These are phyloP conservation scores for Gallinago paraguaiae DNA, from an alignment of 2,113 vertebrate genomes.

Conservation along the genomic window DNA sequence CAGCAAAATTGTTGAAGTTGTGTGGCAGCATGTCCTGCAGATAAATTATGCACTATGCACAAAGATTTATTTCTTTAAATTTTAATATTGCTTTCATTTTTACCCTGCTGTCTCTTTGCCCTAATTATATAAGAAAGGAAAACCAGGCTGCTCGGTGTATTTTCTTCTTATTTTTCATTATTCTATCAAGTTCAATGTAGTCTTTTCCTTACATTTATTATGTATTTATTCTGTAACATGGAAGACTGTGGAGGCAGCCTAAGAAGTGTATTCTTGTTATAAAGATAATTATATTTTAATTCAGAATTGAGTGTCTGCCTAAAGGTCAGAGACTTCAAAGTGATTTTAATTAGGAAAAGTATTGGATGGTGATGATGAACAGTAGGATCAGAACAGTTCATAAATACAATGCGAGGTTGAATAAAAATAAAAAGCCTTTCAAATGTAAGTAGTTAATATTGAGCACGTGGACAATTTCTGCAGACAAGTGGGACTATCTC, in stretches of 20 bases:
- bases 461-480: neutral
- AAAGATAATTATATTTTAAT: slow-evolving; percentile 53
- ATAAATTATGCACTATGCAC: neutral
- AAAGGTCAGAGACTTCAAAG: slow-evolving; percentile 60
- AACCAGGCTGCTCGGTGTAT: neutral
- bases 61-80: neutral
- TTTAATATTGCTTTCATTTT: neutral
- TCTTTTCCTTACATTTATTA: slow-evolving; percentile 5
- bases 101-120: neutral
- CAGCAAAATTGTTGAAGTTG: neutral
- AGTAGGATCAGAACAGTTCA: neutral
- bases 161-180: neutral
- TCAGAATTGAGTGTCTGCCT: neutral
- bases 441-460: neutral
- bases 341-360: slow-evolving; percentile 51
- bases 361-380: neutral
- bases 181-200: neutral
- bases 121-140: neutral
- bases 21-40: neutral
- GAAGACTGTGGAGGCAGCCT: neutral
- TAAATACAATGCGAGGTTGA: slow-evolving; percentile 8
- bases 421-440: slow-evolving; percentile 34
- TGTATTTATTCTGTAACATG: slow-evolving; percentile 13
- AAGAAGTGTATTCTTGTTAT: slow-evolving; percentile 10
- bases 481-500: neutral